Base-by-base conservation (phyloP, 2,888 invertebrate species). In the Dasypogon diadema region DNA sequence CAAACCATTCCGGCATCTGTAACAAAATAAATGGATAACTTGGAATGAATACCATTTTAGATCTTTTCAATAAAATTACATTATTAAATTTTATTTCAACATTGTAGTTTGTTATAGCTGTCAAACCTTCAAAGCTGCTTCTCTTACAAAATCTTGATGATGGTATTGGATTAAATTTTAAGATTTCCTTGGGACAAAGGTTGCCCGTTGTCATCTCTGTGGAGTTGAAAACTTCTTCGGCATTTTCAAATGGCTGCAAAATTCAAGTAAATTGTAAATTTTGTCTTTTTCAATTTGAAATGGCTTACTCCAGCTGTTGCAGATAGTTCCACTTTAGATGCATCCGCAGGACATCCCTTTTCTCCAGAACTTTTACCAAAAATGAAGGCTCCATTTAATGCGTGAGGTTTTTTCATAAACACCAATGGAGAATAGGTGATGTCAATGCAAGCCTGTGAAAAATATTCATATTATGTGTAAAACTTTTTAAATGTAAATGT, bases 1-100 rank as follows among this genome's bases (percentile, higher is more conserved):
- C 83, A 79, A 84, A 85, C 85, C 85, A 85, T 75, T 83, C 82
- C 12, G 85, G 85, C 85, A 85, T 85, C 85, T 85, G 72, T 14
- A 46, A 30, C 10, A 63, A 10, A 18, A 46, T n/a, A n/a, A 46
- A 34, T 16, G 14, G 30, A 30, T 34, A 56, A 58, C n/a, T n/a
- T n/a, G n/a, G n/a, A n/a, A n/a, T n/a, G n/a, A n/a, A n/a, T n/a
- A n/a, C n/a, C n/a, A n/a, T n/a, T n/a, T n/a, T n/a, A 65, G 30
- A 12, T n/a, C 4, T 26, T 10, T 30, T n/a, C 14, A 30, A 24
- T 26, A 42, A 30, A 2, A 6, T 79, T 80, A 85, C 85, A 79
- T 85, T 83, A 74, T 82, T 78, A 60, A 85, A 86, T 77, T 85
- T 83, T 18, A 85, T 77, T 79, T 84, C 83, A 80, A 84, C 82